phyloP scores from a whole-genome alignment of 2,797 vertebrate species.

The Buphagus erythrorhynchus region DNA sequence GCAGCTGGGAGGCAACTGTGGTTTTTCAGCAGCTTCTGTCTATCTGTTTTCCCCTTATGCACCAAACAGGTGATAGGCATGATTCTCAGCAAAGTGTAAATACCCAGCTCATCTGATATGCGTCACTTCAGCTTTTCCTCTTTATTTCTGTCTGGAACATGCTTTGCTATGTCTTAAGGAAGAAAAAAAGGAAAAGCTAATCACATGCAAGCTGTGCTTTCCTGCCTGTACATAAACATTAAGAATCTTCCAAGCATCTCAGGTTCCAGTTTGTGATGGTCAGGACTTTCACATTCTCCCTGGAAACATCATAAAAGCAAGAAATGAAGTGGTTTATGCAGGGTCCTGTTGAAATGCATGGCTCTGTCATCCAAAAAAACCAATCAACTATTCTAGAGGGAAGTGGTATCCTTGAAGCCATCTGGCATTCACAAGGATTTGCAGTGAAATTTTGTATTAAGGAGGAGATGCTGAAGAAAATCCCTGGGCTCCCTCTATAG shows the following conservation, averaged over 20 bases:
- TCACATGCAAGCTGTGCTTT: neutral
- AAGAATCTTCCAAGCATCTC: neutral
- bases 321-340: neutral
- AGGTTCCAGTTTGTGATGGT: neutral
- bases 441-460: neutral
- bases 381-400: neutral
- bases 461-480: neutral
- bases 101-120: neutral
- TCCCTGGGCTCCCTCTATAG: neutral
- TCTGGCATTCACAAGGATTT: neutral
- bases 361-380: neutral
- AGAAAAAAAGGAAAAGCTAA: neutral
- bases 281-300: neutral
- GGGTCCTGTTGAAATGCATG: neutral
- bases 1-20: neutral
- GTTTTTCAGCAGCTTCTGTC: neutral
- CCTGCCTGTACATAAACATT: neutral
- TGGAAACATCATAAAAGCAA: neutral
- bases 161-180: neutral
- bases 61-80: neutral
- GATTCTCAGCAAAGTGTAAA: neutral
- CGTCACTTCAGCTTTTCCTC: neutral
- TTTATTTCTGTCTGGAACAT: neutral
- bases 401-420: neutral
- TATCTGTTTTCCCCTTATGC: neutral